Conservation (phyloP, 2,113 vertebrate species). For the Sylvietta virens region DNA sequence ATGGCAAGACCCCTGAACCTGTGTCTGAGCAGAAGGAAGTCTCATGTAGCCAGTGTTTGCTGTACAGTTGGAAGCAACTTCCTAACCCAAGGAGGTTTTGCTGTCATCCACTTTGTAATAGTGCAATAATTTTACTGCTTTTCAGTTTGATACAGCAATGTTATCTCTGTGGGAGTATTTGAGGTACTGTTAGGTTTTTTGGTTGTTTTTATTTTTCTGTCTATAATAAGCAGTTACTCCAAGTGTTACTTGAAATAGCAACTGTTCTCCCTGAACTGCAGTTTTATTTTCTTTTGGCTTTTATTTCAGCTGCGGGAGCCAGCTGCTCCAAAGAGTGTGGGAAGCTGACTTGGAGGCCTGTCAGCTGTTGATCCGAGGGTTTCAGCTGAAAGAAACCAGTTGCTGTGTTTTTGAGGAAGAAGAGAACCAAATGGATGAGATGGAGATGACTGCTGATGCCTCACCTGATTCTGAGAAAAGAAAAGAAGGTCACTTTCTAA, state of each 20-base stretch:
- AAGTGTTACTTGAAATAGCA: constrained; percentile 49
- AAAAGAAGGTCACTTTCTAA: constrained; percentile 70
- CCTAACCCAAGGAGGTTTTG: background rate
- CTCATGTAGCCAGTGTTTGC: background rate
- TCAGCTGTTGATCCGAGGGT: constrained; percentile 76
- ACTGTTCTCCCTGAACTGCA: constrained; percentile 17
- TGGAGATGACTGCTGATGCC: background rate
- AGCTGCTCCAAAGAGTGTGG: constrained; percentile 82
- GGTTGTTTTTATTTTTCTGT: background rate
- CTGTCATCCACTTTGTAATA: background rate
- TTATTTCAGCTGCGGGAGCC: constrained; percentile 76
- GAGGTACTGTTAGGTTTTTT: background rate
- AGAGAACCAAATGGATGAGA: constrained; percentile 42
- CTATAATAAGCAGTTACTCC: background rate
- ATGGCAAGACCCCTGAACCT: background rate
- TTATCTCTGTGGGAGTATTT: background rate
- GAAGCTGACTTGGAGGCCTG: constrained; percentile 88
- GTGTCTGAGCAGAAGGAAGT: background rate
- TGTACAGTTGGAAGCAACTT: background rate
- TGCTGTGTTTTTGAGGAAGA: constrained; percentile 62
- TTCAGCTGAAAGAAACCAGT: constrained; percentile 73
- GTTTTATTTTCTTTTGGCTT: constrained; percentile 56
- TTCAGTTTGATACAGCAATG: background rate
- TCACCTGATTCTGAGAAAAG: constrained; percentile 36
- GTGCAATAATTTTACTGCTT: background rate